phyloP scores from a whole-genome alignment of 2,888 invertebrate species.

The Elysia crispata region DNA sequence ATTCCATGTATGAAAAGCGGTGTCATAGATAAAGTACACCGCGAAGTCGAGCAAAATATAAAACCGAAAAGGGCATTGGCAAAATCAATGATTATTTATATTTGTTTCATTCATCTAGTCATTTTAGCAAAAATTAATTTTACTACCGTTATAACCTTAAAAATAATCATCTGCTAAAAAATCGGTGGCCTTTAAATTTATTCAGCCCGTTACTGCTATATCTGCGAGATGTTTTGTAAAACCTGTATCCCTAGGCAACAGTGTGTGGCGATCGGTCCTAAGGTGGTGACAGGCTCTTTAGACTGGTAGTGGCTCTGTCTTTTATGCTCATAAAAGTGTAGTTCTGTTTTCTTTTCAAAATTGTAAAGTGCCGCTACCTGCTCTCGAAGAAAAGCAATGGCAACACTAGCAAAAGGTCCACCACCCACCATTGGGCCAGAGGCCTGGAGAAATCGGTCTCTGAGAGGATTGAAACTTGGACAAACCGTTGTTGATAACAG shows the following conservation, averaged over 20 bases:
- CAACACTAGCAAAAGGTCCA: constrained; percentile 51
- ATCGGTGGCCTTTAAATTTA: no score
- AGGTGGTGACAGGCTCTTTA: background rate
- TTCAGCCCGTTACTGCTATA: no score
- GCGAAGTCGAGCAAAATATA: no score
- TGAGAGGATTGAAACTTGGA: constrained; percentile 74
- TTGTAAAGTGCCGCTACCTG: background rate
- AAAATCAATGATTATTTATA: no score
- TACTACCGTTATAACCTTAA: no score
- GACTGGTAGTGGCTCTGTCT: constrained; percentile 15
- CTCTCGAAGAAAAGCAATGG: constrained; percentile 30
- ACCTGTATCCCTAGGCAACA: constrained; percentile 14
- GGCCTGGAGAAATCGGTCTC: constrained; percentile 73
- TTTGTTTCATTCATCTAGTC: no score
- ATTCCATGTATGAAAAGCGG: no score
- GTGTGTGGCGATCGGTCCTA: background rate
- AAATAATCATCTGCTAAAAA: no score
- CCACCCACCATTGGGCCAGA: constrained; percentile 72
- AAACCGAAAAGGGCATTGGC: no score
- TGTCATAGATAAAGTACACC: no score
- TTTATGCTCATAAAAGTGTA: background rate
- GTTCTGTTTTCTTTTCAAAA: background rate
- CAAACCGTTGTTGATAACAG: constrained; percentile 72
- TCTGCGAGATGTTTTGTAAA: background rate
- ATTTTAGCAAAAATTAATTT: no score